phyloP scores from a whole-genome alignment of 2,888 invertebrate species.

The Oxyteleia sp. region DNA sequence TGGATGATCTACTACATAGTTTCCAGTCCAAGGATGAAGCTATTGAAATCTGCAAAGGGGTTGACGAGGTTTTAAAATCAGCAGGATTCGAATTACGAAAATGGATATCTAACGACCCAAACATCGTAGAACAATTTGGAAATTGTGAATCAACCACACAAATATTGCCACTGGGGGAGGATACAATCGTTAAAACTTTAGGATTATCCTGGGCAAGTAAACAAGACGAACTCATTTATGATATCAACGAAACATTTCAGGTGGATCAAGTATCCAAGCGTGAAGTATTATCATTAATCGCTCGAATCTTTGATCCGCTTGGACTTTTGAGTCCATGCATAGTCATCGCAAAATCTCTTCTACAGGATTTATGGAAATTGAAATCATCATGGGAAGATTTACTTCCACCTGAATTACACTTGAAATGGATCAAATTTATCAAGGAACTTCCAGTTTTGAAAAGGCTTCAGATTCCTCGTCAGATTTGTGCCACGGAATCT shows the following conservation, averaged over 20 bases:
- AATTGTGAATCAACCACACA: background rate
- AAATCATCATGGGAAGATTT: slow-evolving; percentile 4
- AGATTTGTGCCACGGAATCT: background rate
- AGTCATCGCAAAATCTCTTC: background rate
- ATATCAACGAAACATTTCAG: slow-evolving; percentile 22
- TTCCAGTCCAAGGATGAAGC: slow-evolving; percentile 66
- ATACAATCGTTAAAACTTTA: background rate
- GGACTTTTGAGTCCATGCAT: slow-evolving; percentile 9
- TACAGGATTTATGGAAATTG: background rate
- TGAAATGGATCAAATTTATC: background rate
- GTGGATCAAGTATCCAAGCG: slow-evolving; percentile 20
- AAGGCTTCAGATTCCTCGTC: slow-evolving; percentile 3
- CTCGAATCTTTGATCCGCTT: slow-evolving; percentile 30
- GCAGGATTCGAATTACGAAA: slow-evolving; percentile 71
- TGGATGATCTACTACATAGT: slow-evolving; percentile 77
- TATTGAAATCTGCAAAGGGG: slow-evolving; percentile 34
- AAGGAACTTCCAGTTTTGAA: slow-evolving; percentile 6
- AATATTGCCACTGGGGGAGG: background rate
- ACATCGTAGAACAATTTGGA: slow-evolving; percentile 7
- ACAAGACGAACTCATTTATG: slow-evolving; percentile 4
- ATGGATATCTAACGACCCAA: slow-evolving; percentile 63
- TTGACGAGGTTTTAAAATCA: slow-evolving; percentile 44
- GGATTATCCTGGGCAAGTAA: slow-evolving; percentile 13
- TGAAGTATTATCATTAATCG: slow-evolving; percentile 51
- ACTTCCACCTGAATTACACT: background rate